Conservation (phyloP, 2,113 vertebrate genomes). For the Peromyscus polionotus region DNA sequence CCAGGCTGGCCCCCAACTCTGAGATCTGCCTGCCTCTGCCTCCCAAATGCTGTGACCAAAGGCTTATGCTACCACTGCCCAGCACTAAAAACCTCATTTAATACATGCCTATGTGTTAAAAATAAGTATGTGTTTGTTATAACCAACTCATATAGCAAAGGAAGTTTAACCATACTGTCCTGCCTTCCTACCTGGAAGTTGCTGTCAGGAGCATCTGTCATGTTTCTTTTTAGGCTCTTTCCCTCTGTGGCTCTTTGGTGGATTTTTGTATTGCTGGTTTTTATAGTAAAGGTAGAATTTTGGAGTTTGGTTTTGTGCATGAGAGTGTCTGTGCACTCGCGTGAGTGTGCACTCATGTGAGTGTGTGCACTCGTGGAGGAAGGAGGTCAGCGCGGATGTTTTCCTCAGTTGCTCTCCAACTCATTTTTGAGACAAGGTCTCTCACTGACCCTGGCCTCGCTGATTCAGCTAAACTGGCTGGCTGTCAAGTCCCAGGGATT, state of each 20-base stretch:
- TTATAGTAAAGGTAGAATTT: background rate
- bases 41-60: background rate
- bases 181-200: fast-evolving
- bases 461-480: background rate
- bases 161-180: background rate
- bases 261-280: background rate
- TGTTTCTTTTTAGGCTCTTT: background rate
- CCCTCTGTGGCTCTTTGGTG: background rate
- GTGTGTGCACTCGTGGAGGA: background rate
- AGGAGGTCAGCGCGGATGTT: too few species aligned
- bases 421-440: background rate
- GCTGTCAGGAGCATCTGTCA: background rate
- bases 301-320: background rate
- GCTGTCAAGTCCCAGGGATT: background rate
- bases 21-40: background rate
- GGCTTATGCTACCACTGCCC: background rate
- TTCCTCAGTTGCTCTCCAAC: background rate
- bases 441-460: background rate
- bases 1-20: background rate
- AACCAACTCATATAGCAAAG: background rate
- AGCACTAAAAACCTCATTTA: background rate
- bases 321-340: background rate
- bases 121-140: background rate
- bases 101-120: background rate
- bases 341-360: background rate